Conservation (phyloP, 30 jellyfish, hydroid and myxozoan genomes). For the Morbakka virulenta region DNA sequence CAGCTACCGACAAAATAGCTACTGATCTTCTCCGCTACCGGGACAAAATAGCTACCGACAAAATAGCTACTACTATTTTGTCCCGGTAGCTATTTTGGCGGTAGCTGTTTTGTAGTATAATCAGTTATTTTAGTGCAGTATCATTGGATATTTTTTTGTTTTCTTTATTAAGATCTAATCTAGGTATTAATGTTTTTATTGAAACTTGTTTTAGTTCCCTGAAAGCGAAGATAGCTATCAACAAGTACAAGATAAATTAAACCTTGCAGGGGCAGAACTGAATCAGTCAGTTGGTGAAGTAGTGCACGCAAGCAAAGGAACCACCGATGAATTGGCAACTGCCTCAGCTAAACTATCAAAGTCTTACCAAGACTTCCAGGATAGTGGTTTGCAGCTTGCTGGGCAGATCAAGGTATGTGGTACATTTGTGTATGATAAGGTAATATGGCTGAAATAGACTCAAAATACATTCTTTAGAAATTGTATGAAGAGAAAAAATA, state of each 20-base stretch:
- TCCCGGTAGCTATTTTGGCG: too few species aligned
- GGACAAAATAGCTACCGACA: too few species aligned
- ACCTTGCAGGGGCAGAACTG: conserved; percentile 80
- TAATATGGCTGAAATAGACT: too few species aligned
- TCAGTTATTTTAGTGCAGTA: too few species aligned
- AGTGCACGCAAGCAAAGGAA: conserved; percentile 91
- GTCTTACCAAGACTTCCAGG: conserved; percentile 94
- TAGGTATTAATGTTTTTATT: neutral
- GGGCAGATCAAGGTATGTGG: conserved; percentile 74
- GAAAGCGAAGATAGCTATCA: conserved; percentile 77
- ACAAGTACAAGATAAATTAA: conserved; percentile 82
- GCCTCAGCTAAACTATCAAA: conserved; percentile 95
- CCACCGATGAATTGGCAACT: conserved; percentile 75
- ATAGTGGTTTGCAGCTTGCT: conserved; percentile 80
- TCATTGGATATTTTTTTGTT: neutral
- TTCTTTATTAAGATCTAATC: neutral
- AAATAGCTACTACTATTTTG: too few species aligned
- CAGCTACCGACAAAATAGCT: too few species aligned
- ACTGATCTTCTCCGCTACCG: too few species aligned
- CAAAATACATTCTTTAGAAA: too few species aligned
- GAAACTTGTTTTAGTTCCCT: conserved; percentile 68
- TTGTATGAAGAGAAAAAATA: too few species aligned
- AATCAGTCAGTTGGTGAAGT: conserved; percentile 96
- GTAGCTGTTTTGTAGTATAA: too few species aligned
- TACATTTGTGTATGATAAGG: too few species aligned